A percentile compares a stretch with the other conserved stretches of the same genome.
These are phyloP conservation scores for Chironomus riparius DNA, from an alignment of 2,888 invertebrate species.

Conservation along the genomic window DNA sequence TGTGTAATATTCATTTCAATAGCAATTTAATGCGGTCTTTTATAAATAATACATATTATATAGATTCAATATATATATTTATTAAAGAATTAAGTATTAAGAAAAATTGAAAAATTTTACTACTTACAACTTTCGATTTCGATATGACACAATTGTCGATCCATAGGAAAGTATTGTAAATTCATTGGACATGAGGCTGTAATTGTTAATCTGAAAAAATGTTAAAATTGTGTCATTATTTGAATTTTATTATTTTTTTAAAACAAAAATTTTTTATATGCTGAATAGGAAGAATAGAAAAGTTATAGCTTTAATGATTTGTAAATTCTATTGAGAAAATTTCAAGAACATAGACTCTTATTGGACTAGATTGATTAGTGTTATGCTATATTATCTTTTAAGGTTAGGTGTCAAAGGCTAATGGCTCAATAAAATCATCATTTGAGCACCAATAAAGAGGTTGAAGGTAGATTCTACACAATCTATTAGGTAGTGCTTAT, in stretches of 20 bases:
- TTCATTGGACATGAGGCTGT: conserved; percentile 95
- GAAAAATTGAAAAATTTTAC: conserved; percentile 34
- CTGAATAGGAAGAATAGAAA: conserved; percentile 26
- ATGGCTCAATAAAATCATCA: too few relatives aligned
- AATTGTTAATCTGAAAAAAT: conserved; percentile 76
- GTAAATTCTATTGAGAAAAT: too few relatives aligned
- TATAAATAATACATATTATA: neutral
- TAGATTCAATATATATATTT: neutral
- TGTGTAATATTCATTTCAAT: neutral
- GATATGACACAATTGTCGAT: conserved; percentile 86
- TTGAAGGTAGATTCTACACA: too few relatives aligned
- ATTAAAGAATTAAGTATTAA: neutral
- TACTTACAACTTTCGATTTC: conserved; percentile 98
- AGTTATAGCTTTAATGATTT: conserved; percentile 5
- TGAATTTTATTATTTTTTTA: neutral
- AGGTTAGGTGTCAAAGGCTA: too few relatives aligned
- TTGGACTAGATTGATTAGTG: too few relatives aligned
- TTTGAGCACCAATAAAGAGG: too few relatives aligned
- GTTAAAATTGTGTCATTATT: neutral
- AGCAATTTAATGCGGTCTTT: conserved; percentile 6
- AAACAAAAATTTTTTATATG: neutral
- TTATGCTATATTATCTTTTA: too few relatives aligned
- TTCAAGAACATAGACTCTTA: too few relatives aligned
- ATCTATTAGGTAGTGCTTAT: too few relatives aligned
- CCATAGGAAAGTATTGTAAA: conserved; percentile 93